These are phyloP conservation scores for Podiceps cristatus DNA, from an alignment of 2,113 vertebrate genomes.

Conservation along the genomic window DNA sequence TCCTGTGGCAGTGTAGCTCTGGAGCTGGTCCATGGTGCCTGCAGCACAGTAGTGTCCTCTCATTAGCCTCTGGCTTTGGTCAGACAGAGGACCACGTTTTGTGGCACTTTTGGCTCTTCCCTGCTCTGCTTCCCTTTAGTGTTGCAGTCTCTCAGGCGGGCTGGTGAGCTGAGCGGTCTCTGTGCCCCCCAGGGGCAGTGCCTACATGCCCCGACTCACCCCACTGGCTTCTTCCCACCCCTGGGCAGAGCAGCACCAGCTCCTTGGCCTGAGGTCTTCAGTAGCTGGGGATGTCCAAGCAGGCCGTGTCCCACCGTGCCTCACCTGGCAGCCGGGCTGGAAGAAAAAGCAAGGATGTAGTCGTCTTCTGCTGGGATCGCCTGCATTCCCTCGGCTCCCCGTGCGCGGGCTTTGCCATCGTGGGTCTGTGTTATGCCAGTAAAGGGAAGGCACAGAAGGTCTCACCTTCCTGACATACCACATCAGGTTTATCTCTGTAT, in stretches of 20 bases:
- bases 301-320: accelerated
- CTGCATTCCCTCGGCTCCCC: background rate
- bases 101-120: background rate
- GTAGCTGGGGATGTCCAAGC: accelerated
- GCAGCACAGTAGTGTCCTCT: background rate
- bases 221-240: accelerated
- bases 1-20: background rate
- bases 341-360: background rate
- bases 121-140: background rate
- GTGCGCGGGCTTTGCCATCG: accelerated
- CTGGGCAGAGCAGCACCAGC: background rate
- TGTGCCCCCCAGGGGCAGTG: accelerated
- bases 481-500: background rate
- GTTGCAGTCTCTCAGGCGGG: background rate
- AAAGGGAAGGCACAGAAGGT: background rate
- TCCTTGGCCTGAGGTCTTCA: background rate
- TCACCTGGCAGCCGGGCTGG: background rate
- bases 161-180: background rate
- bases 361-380: background rate
- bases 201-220: accelerated
- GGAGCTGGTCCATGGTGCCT: background rate
- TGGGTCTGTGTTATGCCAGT: accelerated
- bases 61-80: background rate
- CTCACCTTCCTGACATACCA: background rate
- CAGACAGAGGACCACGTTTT: background rate